Conservation (phyloP, 2,113 vertebrate genomes). For the Oryzias celebensis region DNA sequence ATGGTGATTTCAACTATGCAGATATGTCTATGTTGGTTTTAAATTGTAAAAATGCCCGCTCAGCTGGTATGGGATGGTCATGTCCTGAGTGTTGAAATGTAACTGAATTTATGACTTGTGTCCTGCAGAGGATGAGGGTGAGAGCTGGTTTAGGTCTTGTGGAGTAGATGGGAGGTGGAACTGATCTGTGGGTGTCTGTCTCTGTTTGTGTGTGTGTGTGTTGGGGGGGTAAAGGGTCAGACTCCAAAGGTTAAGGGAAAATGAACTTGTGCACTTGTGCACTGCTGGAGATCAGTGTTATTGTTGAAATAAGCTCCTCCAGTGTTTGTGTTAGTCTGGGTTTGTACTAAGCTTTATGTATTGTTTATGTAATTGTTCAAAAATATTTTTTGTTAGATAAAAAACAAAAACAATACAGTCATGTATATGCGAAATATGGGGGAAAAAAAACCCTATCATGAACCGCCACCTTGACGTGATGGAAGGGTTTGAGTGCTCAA, state of each 20-base stretch:
- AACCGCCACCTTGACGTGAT: too few species aligned
- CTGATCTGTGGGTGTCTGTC: background rate
- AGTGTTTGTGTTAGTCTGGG: too few species aligned
- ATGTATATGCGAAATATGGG: too few species aligned
- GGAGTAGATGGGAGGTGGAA: constrained; percentile 8
- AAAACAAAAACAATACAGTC: too few species aligned
- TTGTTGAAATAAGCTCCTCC: background rate
- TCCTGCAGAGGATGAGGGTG: background rate
- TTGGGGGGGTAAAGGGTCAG: constrained; percentile 3
- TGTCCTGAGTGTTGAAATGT: constrained; percentile 58
- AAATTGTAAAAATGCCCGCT: constrained; percentile 59
- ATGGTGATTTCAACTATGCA: constrained; percentile 54
- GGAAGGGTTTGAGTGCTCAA: too few species aligned
- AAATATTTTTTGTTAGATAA: too few species aligned
- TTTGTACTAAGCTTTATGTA: too few species aligned
- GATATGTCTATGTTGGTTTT: constrained; percentile 54
- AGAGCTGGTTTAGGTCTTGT: background rate
- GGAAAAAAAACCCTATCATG: too few species aligned
- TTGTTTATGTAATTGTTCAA: too few species aligned
- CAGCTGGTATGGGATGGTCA: constrained; percentile 38
- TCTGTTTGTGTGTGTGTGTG: too few species aligned
- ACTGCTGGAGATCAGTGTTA: constrained; percentile 27
- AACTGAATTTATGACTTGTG: constrained; percentile 58
- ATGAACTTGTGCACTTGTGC: constrained; percentile 59
- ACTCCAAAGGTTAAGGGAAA: constrained; percentile 42